These are phyloP conservation scores for Zaprionus obscuricornis DNA, from an alignment of 2,888 invertebrate species.

Conservation along the genomic window DNA sequence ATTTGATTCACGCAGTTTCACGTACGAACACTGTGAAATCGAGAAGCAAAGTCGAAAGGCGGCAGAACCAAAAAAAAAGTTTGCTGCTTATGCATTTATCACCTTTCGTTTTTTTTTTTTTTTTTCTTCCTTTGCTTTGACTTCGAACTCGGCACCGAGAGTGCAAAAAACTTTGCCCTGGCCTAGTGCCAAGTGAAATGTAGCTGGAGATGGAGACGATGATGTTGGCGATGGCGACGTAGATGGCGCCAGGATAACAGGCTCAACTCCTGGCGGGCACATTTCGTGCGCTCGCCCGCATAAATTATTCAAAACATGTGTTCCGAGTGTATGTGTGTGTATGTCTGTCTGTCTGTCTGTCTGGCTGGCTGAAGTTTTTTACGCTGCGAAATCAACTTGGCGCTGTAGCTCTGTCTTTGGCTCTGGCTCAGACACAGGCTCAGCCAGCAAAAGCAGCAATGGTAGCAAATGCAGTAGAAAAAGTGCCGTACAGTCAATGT, in stretches of 20 bases:
- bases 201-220: neutral
- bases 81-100: constrained; percentile 79
- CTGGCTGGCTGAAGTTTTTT: constrained; percentile 41
- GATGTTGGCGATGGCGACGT: neutral
- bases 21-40: too few relatives aligned
- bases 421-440: too few relatives aligned
- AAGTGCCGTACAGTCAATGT: constrained; percentile 46
- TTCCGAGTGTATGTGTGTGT: constrained; percentile 59
- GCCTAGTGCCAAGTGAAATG: constrained; percentile 60
- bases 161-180: constrained; percentile 68
- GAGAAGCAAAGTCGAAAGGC: constrained; percentile 51
- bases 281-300: constrained; percentile 73
- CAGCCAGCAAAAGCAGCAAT: neutral
- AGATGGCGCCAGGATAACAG: constrained; percentile 46
- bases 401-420: too few relatives aligned
- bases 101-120: too few relatives aligned
- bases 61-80: constrained; percentile 68
- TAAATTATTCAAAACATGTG: constrained; percentile 83
- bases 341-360: too few relatives aligned
- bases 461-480: constrained; percentile 63
- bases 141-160: constrained; percentile 15
- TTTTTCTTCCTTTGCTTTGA: constrained; percentile 54
- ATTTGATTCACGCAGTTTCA: too few relatives aligned
- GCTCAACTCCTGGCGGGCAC: constrained; percentile 71
- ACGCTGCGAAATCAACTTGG: constrained; percentile 16